Conservation (phyloP, 37 sponge, comb jelly and placozoan genomes). For the Halisarca cf. caerulea region DNA sequence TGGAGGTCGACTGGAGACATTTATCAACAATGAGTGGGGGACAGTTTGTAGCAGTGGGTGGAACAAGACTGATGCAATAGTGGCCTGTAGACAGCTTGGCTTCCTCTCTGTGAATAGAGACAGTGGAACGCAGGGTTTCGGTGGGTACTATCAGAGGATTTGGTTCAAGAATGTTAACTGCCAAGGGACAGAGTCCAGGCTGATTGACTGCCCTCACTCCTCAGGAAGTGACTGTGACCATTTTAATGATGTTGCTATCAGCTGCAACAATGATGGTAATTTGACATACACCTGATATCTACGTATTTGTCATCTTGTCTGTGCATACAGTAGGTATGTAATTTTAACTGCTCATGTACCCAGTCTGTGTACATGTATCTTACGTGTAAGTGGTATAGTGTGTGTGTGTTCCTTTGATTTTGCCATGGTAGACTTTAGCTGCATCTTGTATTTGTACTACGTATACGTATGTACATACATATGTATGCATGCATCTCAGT, state of each 20-base stretch:
- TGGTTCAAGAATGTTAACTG: constrained; percentile 31
- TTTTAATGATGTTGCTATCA: constrained; percentile 17
- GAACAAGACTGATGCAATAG: not conserved
- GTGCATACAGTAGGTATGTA: not conserved
- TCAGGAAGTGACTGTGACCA: not conserved
- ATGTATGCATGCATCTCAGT: too few species aligned
- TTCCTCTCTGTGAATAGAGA: not conserved
- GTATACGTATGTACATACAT: too few species aligned
- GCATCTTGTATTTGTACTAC: too few species aligned
- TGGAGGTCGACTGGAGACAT: constrained; percentile 14
- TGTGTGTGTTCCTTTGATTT: too few species aligned
- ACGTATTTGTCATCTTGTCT: too few species aligned
- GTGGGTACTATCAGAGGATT: not conserved
- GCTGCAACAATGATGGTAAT: not conserved
- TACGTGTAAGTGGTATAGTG: too few species aligned
- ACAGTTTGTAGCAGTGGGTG: not conserved
- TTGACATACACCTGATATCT: not conserved
- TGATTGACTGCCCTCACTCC: constrained; percentile 2
- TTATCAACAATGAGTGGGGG: not conserved
- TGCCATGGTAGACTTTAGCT: too few species aligned
- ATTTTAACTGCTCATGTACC: too few species aligned
- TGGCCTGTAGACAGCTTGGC: not conserved
- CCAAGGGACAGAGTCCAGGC: constrained; percentile 17
- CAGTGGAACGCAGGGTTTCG: not conserved
- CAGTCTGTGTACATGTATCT: too few species aligned